Conservation (phyloP, 2,888 invertebrate genomes). For the Acronicta alni region DNA sequence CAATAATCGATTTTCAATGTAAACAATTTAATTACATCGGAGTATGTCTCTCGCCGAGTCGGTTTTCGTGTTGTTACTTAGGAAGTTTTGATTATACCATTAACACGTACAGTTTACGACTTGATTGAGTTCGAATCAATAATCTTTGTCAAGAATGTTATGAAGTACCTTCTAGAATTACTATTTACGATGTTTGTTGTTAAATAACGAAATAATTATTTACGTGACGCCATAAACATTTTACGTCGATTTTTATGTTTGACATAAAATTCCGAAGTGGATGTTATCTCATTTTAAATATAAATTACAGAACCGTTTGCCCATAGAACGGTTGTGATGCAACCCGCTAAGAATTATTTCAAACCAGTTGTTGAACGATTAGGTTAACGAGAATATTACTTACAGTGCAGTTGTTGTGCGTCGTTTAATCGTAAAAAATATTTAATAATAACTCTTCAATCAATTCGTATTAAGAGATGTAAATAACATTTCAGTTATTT, state of each 20-base stretch:
- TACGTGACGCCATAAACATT: conserved; percentile 64
- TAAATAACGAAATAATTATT: conserved; percentile 70
- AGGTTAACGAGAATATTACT: conserved; percentile 72
- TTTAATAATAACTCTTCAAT: conserved; percentile 67
- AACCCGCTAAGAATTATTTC: conserved; percentile 64
- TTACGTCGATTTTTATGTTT: conserved; percentile 68
- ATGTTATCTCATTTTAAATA: conserved; percentile 67
- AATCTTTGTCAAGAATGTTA: conserved; percentile 63
- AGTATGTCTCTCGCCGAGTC: conserved; percentile 56
- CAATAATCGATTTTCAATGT: conserved; percentile 63
- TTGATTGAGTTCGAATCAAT: conserved; percentile 68
- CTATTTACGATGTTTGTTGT: conserved; percentile 66
- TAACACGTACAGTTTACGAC: conserved; percentile 66
- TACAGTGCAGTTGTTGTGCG: conserved; percentile 55
- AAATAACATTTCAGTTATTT: conserved; percentile 53
- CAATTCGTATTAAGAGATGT: conserved; percentile 60
- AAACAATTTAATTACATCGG: conserved; percentile 64
- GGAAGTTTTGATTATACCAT: conserved; percentile 63
- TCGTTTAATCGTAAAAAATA: conserved; percentile 63
- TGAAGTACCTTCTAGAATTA: conserved; percentile 63
- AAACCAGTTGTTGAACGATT: conserved; percentile 67
- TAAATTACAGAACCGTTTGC: conserved; percentile 62
- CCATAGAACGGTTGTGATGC: conserved; percentile 58
- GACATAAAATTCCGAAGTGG: conserved; percentile 62
- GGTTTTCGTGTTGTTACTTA: conserved; percentile 59